Evolutionary conservation across 35 echinoderm and acorn worm genomes (phyloP).

Genomic region (Strongylocentrotus purpuratus): DNA sequence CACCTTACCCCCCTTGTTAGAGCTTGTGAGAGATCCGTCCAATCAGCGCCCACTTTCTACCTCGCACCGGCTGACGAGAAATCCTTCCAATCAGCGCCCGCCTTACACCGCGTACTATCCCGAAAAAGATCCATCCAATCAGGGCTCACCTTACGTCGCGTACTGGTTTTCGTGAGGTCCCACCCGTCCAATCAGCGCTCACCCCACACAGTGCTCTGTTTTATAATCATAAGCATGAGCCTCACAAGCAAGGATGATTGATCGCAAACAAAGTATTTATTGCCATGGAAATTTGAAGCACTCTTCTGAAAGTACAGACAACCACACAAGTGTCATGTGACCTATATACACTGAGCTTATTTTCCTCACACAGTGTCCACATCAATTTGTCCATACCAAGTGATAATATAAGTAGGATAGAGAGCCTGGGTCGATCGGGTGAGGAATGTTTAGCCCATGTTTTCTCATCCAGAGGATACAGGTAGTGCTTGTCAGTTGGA

Average conservation of each 20-base stretch:
- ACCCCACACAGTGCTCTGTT: too few relatives aligned
- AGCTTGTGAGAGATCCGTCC: too few relatives aligned
- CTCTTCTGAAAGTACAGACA: background rate
- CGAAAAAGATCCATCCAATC: background rate
- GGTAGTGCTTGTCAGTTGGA: background rate
- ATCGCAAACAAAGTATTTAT: background rate
- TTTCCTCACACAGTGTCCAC: background rate
- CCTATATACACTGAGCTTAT: background rate
- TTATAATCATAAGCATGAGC: too few relatives aligned
- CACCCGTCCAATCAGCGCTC: too few relatives aligned
- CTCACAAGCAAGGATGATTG: background rate
- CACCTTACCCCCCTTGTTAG: background rate
- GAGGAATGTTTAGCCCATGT: background rate
- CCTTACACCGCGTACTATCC: background rate
- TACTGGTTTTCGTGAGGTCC: too few relatives aligned
- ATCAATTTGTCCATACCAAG: background rate
- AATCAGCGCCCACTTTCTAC: background rate
- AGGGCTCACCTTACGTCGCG: background rate
- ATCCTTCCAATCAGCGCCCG: background rate
- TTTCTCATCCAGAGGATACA: background rate
- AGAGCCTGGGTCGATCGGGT: background rate
- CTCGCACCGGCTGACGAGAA: background rate
- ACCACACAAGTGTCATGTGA: background rate
- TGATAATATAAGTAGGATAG: background rate
- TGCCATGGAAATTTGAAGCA: background rate